Conservation (phyloP, 2,797 vertebrate genomes). For the Acridotheres tristis region DNA sequence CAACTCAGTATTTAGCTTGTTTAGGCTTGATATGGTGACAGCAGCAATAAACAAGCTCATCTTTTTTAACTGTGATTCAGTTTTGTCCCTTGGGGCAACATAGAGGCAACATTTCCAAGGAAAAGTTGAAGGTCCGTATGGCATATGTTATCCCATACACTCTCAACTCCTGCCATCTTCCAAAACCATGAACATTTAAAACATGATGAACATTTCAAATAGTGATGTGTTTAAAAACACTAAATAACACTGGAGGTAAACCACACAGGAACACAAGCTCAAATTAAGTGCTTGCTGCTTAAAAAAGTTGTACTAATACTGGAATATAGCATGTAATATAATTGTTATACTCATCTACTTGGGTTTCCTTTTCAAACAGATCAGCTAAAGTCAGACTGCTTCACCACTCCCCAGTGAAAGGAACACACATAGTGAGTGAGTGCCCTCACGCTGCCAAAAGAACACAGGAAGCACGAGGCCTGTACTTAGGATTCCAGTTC, state of each 20-base stretch:
- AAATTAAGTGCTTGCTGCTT: not conserved
- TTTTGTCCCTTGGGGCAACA: not conserved
- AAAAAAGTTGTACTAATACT: not conserved
- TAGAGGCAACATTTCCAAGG: not conserved
- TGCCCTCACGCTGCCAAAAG: not conserved
- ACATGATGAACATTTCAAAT: not conserved
- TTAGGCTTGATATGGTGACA: not conserved
- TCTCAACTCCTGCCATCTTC: not conserved
- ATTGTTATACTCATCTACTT: not conserved
- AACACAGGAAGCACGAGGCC: not conserved
- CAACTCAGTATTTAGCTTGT: not conserved
- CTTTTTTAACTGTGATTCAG: not conserved
- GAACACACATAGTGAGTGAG: not conserved
- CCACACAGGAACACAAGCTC: not conserved
- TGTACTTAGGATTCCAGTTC: not conserved
- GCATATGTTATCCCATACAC: not conserved
- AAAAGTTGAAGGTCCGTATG: not conserved
- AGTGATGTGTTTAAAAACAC: not conserved
- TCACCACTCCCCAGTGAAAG: not conserved
- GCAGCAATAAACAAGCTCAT: not conserved
- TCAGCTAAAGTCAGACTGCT: not conserved
- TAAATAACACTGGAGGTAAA: not conserved
- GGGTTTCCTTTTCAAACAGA: not conserved
- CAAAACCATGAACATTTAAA: not conserved
- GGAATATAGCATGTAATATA: not conserved